Base-by-base conservation (phyloP, 2,113 vertebrate genomes). In the Phyllostomus hastatus region DNA sequence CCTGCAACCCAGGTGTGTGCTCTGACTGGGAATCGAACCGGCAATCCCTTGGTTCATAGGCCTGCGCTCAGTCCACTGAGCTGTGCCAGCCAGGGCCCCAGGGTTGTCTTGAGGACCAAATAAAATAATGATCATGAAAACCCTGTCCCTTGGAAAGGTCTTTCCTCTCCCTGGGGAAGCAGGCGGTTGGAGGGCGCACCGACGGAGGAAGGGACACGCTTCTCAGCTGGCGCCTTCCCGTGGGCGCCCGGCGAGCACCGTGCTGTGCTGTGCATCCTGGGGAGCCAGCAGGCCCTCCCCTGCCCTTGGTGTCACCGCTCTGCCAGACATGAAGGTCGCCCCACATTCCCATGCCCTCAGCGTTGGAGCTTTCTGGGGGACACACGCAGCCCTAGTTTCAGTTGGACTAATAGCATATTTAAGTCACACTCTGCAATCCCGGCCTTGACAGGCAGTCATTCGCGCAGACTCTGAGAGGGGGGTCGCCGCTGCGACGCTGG, bases 121-220 rank as follows among this genome's bases (percentile, higher is more conserved):
- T 43, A 59, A 75, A 79, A 81, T 31, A 35, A 50, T 31, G 11
- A 52, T n/a, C 35, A 46, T 31, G n/a, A 16, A 57, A 70, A 38
- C 33, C 9, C 52, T 24, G 10, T 35, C 16, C 66, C n/a, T 3
- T 43, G 43, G 26, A 82, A 61, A 28, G 28, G 31, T 20, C 11
- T 50, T 72, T 46, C 11, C 59, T 82, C 12, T 50, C 7, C 2
- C 17, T 2, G 0, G 31, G 70, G 43, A 38, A 54, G 38, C 6
- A 11, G 9, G 28, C 11, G 5, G 28, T 28, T 26, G 50, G 43
- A 31, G 31, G 57, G 33, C 0, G 2, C 12, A 2, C 16, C 52
- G 24, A 22, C 12, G 2, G 7, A 3, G 19, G 61, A 15, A 73
- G 66, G 3, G 61, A 0, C 9, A 57, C 5, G 0, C 15, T 46